Evolutionary conservation across 2,113 vertebrate species (phyloP), one percentile per base, ranked within the genome.

Genomic region (Macaca mulatta): DNA sequence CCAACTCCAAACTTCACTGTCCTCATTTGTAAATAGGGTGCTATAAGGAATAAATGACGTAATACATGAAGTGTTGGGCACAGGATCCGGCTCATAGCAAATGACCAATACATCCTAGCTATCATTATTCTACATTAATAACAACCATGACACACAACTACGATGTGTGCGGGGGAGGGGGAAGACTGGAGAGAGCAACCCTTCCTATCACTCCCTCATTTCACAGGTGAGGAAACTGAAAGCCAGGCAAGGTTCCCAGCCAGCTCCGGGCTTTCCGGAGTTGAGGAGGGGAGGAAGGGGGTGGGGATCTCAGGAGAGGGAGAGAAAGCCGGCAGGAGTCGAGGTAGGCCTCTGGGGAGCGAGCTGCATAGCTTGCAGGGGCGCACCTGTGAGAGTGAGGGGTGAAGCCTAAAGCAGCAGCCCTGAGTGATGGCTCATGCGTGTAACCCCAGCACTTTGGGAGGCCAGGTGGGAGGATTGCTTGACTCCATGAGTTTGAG

Each of bases 1-100:
- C 57, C 74, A 52, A 80, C 16, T 72, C 40, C 61, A 48, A 93
- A 74, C 57, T 55, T 92, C 90, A 77, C n/a, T 45, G n/a, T 91
- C 38, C 57, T 93, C n/a, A 6, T 45, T 17, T 50, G n/a, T 23
- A 70, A 61, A 74, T 22, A 75, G 90, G 10, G 8, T 92, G 23
- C 61, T 69, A 1, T 55, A 80, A 57, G 69, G 85, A 75, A 89
- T 45, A 72, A 95, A 23, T 59, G 10, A 87, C 11, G 69, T 20
- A 40, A 74, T 43, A 72, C 83, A 27, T 23, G 18, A 18, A 72
- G 12, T 59, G 35, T 93, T 81, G 80, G 64, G 27, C 50, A 83
- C 59, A 84, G 12, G 13, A 35, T 48, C 70, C 94, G 40, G 69
- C 45, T 89, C 38, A 32, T 23, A 52, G 80, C 64, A 87, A 57